phyloP scores from a whole-genome alignment of 2,113 vertebrate species.

The Lagopus muta region DNA sequence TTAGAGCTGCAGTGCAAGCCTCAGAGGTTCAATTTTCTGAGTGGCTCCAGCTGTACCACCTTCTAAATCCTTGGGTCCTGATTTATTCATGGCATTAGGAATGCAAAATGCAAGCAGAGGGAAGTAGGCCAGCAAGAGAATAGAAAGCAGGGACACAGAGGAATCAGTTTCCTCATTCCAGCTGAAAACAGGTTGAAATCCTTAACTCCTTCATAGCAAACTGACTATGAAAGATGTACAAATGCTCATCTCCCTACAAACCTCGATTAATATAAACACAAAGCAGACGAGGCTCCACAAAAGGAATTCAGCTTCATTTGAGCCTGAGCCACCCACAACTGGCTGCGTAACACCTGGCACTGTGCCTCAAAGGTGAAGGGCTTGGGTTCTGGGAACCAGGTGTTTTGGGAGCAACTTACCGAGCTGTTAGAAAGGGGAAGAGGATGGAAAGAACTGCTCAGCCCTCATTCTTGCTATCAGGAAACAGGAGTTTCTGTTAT shows the following conservation, averaged over 20 bases:
- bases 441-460: neutral
- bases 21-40: slow-evolving; percentile 47
- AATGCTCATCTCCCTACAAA: neutral
- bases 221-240: neutral
- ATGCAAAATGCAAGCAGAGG: slow-evolving; percentile 72
- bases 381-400: neutral
- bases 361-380: neutral
- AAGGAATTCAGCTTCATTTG: neutral
- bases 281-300: neutral
- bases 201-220: slow-evolving; percentile 42
- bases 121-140: slow-evolving; percentile 73
- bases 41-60: slow-evolving; percentile 71
- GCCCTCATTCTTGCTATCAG: neutral
- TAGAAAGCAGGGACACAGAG: slow-evolving; percentile 54
- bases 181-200: slow-evolving; percentile 61
- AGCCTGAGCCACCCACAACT: neutral
- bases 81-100: slow-evolving; percentile 75
- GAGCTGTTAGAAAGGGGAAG: neutral
- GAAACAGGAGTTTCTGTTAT: neutral
- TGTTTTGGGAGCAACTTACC: neutral
- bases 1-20: slow-evolving; percentile 29
- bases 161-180: slow-evolving; percentile 58
- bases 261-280: neutral
- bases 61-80: slow-evolving; percentile 66
- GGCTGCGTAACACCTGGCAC: neutral